Evolutionary conservation across 2,113 vertebrate genomes (phyloP).

Genomic region (Macroglossus sobrinus): DNA sequence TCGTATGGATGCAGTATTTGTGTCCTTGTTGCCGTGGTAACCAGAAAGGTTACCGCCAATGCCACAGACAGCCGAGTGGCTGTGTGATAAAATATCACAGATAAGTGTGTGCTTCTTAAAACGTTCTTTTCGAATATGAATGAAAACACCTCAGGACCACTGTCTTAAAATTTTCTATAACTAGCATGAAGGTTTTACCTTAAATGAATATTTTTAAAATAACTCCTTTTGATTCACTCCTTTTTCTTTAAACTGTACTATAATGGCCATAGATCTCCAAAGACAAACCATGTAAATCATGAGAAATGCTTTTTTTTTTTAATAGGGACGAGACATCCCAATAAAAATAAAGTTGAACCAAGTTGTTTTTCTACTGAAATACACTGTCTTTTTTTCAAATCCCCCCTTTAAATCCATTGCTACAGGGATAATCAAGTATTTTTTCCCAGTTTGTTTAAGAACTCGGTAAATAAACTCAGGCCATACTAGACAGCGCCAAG

Average conservation of each 20-base stretch:
- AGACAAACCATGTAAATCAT: slow-evolving; percentile 39
- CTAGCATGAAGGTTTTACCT: neutral
- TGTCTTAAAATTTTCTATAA: slow-evolving; percentile 47
- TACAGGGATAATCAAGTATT: slow-evolving; percentile 32
- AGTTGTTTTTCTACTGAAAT: slow-evolving; percentile 27
- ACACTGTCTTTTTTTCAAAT: slow-evolving; percentile 44
- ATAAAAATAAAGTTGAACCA: neutral
- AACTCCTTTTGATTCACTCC: neutral
- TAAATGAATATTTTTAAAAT: slow-evolving; percentile 56
- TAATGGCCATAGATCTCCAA: neutral
- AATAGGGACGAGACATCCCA: neutral
- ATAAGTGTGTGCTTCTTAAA: neutral
- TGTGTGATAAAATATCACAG: slow-evolving; percentile 59
- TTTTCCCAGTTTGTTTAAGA: slow-evolving; percentile 52
- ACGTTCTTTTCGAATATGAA: slow-evolving; percentile 56
- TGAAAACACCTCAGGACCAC: neutral
- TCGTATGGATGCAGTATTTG: slow-evolving; percentile 75
- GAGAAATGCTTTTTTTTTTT: slow-evolving; percentile 23
- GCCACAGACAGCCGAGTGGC: slow-evolving; percentile 13
- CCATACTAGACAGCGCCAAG: slow-evolving; percentile 53
- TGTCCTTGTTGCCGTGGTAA: slow-evolving; percentile 69
- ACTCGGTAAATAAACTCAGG: slow-evolving; percentile 66
- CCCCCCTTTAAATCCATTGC: slow-evolving; percentile 16
- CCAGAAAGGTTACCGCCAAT: slow-evolving; percentile 64
- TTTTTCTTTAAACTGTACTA: neutral